Conservation (phyloP, 2,888 invertebrate genomes). For the Laspeyria flexula region DNA sequence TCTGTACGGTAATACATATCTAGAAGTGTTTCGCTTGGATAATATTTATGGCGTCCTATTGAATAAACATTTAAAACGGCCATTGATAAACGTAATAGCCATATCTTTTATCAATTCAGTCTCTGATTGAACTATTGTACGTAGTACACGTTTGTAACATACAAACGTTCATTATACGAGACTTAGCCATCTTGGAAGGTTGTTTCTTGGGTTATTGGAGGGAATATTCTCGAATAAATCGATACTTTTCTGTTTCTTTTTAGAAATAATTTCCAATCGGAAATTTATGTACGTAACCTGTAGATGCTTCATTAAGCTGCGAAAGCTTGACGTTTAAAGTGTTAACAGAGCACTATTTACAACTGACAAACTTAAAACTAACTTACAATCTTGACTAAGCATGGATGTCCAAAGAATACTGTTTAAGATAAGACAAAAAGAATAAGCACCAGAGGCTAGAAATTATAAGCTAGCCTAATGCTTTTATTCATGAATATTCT, state of each 20-base stretch:
- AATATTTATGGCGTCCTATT: conserved; percentile 1
- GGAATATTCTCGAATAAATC: neutral
- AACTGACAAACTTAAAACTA: too few relatives aligned
- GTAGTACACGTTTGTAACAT: neutral
- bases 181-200: neutral
- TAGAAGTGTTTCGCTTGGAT: neutral
- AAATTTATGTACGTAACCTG: too few relatives aligned
- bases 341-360: too few relatives aligned
- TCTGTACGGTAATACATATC: neutral
- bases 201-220: neutral
- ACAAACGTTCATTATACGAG: neutral
- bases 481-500: too few relatives aligned
- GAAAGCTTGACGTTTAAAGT: too few relatives aligned
- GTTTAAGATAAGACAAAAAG: too few relatives aligned
- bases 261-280: too few relatives aligned
- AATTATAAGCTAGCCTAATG: too few relatives aligned
- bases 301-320: too few relatives aligned
- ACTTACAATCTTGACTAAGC: neutral
- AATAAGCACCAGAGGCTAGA: too few relatives aligned
- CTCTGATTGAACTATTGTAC: neutral
- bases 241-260: neutral
- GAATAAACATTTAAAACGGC: neutral
- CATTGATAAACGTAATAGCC: conserved; percentile 4
- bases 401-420: neutral
- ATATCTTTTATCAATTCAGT: neutral